Evolutionary conservation across 2,888 invertebrate genomes (phyloP).

Genomic region (Trichacis sp.): DNA sequence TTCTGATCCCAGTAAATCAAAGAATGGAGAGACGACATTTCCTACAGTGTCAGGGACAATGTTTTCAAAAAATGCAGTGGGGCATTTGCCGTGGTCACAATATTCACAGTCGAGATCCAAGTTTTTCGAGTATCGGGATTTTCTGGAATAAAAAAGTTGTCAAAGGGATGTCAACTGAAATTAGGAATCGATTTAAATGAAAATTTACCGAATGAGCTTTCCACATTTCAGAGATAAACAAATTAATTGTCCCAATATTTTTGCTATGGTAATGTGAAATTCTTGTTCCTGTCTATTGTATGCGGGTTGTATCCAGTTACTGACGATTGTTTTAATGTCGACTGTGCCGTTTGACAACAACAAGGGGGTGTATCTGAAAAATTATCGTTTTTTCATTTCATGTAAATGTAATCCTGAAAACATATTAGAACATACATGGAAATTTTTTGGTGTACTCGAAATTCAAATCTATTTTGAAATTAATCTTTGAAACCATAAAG

Average conservation of each 20-base stretch:
- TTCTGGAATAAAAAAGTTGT: constrained; percentile 35
- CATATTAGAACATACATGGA: too few relatives aligned
- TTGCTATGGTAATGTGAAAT: constrained; percentile 53
- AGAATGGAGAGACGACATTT: constrained; percentile 54
- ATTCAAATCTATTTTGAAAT: too few relatives aligned
- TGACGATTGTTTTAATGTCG: constrained; percentile 50
- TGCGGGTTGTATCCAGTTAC: constrained; percentile 56
- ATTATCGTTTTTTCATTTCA: too few relatives aligned
- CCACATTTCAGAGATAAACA: constrained; percentile 57
- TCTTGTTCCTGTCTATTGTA: constrained; percentile 45
- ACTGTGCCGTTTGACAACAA: constrained; percentile 45
- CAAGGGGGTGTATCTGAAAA: constrained; percentile 45
- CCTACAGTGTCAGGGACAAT: constrained; percentile 46
- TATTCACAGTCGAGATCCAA: constrained; percentile 51
- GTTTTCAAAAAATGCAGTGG: constrained; percentile 22
- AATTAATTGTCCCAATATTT: constrained; percentile 53
- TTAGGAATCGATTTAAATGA: too few relatives aligned
- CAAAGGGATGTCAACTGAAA: too few relatives aligned
- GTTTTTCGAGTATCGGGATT: constrained; percentile 36
- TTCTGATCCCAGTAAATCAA: constrained; percentile 53
- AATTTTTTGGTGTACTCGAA: too few relatives aligned
- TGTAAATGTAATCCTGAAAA: too few relatives aligned
- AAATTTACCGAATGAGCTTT: constrained; percentile 49
- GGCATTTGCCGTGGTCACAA: constrained; percentile 42
- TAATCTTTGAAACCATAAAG: too few relatives aligned